Base-by-base conservation (phyloP, 2,113 vertebrate species). In the Trematocara stigmaticum region DNA sequence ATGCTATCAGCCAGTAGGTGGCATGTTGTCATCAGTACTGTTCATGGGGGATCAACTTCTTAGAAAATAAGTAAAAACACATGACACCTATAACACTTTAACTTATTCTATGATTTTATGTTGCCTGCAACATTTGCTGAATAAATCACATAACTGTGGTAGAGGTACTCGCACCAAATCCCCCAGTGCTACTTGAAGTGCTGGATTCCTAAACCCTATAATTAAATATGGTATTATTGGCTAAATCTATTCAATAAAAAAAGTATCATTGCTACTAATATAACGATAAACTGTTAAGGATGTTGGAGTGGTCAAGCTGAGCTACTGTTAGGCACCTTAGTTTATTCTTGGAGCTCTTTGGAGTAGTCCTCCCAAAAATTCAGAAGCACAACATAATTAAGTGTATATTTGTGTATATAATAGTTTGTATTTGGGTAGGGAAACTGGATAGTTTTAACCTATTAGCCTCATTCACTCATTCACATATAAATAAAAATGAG, bases 1-100 rank as follows among this genome's bases (percentile, higher is more conserved):
- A 57, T 31, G 3, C 3, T 69, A 13, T 81, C 12, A 57, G 16
- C 85, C 94, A 93, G 85, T 78, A 96, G 94, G 69, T 49, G 42
- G 23, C 69, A 51, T 31, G 6, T 2, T 51, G 71, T 76, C 45
- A 76, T 31, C 26, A 1, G 42, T n/a, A 81, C 23, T 91, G 93
- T 89, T 88, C 83, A 3, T 13, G 20, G 16, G 15, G 20, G 18
- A 1, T 12, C 52, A 76, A 40, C 20, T 7, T 45, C 69, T 74
- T 31, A 74, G 59, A 66, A 66, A 64, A 20, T 38, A 26, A 74
- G 26, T 29, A 16, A 26, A 10, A 71, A 71, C 23, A 45, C 20
- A 49, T 18, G 42, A 31, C 5, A 0, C 23, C 5, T 49, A 76
- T 76, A 11, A 76, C 26, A 31, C 26, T 31, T 29, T 76, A 76